These are phyloP conservation scores for Nematopogon swammerdamellus DNA, from an alignment of 2,888 invertebrate genomes.

Conservation along the genomic window DNA sequence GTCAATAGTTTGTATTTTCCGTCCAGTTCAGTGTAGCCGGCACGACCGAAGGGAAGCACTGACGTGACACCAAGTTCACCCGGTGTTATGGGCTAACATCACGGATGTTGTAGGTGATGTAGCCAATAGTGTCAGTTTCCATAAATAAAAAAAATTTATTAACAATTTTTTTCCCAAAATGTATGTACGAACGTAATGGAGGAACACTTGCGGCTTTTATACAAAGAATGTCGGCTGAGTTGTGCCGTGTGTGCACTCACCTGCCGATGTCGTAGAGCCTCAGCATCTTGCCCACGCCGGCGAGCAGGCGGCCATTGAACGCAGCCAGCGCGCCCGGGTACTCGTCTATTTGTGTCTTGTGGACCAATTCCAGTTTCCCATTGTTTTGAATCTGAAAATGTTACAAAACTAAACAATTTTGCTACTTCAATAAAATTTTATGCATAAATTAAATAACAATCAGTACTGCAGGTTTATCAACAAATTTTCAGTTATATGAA, in stretches of 20 bases:
- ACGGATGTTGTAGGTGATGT: too few relatives aligned
- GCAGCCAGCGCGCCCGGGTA: conserved; percentile 85
- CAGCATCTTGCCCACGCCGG: conserved; percentile 89
- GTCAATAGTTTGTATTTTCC: too few relatives aligned
- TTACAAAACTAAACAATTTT: conserved; percentile 8
- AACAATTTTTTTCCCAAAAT: not conserved
- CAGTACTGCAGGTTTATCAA: conserved; percentile 37
- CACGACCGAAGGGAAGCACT: too few relatives aligned
- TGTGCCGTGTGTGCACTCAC: too few relatives aligned
- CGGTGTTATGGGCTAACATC: too few relatives aligned
- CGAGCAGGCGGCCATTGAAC: conserved; percentile 88
- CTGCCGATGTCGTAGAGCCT: conserved; percentile 95
- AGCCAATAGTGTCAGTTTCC: too few relatives aligned
- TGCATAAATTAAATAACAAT: conserved; percentile 9
- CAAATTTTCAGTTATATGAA: too few relatives aligned
- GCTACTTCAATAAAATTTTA: not conserved
- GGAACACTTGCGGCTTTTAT: too few relatives aligned
- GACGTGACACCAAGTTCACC: too few relatives aligned
- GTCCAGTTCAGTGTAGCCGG: too few relatives aligned
- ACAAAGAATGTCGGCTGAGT: too few relatives aligned
- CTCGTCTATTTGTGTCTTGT: conserved; percentile 92
- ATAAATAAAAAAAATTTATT: too few relatives aligned
- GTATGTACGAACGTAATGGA: not conserved
- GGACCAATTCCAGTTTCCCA: conserved; percentile 84
- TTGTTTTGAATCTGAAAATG: conserved; percentile 59